phyloP scores from a whole-genome alignment of 2,113 vertebrate species.

The Halichoeres trimaculatus region DNA sequence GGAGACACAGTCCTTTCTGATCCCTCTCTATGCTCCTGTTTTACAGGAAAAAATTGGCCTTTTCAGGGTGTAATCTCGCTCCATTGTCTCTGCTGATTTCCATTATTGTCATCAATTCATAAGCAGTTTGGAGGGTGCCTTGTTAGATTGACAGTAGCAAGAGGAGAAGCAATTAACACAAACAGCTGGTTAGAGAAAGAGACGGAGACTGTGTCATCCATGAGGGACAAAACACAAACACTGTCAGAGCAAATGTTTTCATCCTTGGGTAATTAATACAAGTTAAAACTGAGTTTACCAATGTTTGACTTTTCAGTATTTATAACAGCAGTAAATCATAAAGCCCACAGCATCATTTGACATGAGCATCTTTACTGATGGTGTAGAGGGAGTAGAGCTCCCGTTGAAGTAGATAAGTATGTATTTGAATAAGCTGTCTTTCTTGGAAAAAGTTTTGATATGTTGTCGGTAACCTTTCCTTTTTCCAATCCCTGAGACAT shows the following conservation, averaged over 20 bases:
- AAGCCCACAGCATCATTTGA: background rate
- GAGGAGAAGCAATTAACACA: conserved; percentile 71
- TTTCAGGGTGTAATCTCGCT: conserved; percentile 70
- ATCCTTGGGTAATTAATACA: conserved; percentile 1
- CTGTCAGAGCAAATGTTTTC: conserved; percentile 25
- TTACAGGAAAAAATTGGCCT: conserved; percentile 51
- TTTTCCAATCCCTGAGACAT: too few species aligned
- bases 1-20: conserved; percentile 34
- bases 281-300: background rate
- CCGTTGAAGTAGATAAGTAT: too few species aligned
- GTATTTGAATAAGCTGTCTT: background rate
- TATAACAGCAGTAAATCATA: background rate
- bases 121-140: conserved; percentile 59
- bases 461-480: too few species aligned
- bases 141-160: conserved; percentile 68
- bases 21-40: conserved; percentile 43
- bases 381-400: background rate
- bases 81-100: conserved; percentile 71
- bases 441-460: background rate
- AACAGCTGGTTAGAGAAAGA: conserved; percentile 72
- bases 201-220: conserved; percentile 22
- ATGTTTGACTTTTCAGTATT: background rate
- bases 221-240: conserved; percentile 43
- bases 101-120: conserved; percentile 73
- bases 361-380: background rate